Base-by-base conservation (phyloP, 2,113 vertebrate genomes). In the Donacobius atricapilla region DNA sequence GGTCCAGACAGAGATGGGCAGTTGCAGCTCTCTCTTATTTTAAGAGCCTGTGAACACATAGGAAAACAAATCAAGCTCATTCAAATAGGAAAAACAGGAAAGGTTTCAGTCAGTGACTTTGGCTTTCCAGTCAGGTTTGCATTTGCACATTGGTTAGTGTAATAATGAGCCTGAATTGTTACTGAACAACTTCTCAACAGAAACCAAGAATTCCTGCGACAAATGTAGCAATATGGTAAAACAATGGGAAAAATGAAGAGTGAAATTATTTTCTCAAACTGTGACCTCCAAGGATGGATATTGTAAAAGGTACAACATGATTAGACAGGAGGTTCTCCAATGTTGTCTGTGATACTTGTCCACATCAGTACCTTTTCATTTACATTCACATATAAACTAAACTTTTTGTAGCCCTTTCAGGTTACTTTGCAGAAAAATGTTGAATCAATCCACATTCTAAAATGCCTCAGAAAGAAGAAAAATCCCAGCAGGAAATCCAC, bases 21-120 rank as follows among this genome's bases (percentile, higher is more conserved):
- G 63, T 98, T 96, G 87, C 99, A 99, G 64, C 63, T 96, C 70
- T 98, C 98, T 92, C 99, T 98, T 95, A 99, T 95, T 97, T 99
- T 98, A 96, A 99, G 97, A 93, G 99, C 99, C 99, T 99, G 97
- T 40, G 97, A 96, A 92, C 82, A 95, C 80, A 98, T 95, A 86
- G 94, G 90, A 69, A 94, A 95, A 97, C 56, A 95, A 66, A 87
- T 72, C 25, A 94, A 65, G 76, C 50, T 77, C 81, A 95, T 86
- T 94, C 24, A 80, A 94, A 50, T 4, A 69, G 31, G 61, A 51
- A 60, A 94, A 85, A 31, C 44, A 94, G 60, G 68, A 30, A 65
- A 90, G 28, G 15, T 47, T 86, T 91, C 82, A 86, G 39, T 80
- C 86, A 89, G 48, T 1, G 9, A 16, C 63, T 87, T 78, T 40